Conservation (phyloP, 1,140 invertebrate species). For the Conopomorpha cramerella region DNA sequence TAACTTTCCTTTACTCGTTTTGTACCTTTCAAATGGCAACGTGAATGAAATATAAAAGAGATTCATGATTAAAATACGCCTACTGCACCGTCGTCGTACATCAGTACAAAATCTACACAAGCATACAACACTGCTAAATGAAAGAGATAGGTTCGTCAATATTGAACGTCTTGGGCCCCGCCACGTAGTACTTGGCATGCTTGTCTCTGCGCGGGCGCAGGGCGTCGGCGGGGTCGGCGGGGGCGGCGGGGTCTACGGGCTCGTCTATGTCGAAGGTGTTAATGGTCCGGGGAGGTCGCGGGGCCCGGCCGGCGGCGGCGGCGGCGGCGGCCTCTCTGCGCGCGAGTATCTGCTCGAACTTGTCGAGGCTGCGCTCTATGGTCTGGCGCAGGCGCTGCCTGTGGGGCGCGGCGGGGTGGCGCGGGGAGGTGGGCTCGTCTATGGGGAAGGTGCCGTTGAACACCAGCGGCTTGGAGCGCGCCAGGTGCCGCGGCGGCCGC, state of each 20-base stretch:
- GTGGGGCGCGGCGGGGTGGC: conserved; percentile 1
- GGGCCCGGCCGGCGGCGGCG: conserved; percentile 3
- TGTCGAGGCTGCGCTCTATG: conserved; percentile 30
- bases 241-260: conserved; percentile 10
- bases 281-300: conserved; percentile 4
- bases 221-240: conserved; percentile 4
- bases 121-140: conserved; percentile 8
- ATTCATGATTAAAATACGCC: too few species aligned
- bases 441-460: conserved; percentile 84
- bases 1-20: too few species aligned
- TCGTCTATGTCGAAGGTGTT: conserved; percentile 28
- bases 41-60: too few species aligned
- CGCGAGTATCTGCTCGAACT: conserved; percentile 14
- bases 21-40: too few species aligned
- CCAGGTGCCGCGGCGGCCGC: conserved; percentile 21
- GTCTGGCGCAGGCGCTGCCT: conserved; percentile 16
- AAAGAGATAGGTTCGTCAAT: conserved; percentile 63
- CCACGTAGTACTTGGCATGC: conserved; percentile 28
- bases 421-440: conserved; percentile 63
- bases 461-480: conserved; percentile 64
- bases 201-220: conserved; percentile 6
- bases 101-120: too few species aligned
- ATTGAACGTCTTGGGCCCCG: conserved; percentile 63
- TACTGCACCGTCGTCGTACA: too few species aligned
- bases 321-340: not conserved